These are phyloP conservation scores for Drosophila anceps DNA, from an alignment of 2,888 invertebrate species.

Conservation along the genomic window DNA sequence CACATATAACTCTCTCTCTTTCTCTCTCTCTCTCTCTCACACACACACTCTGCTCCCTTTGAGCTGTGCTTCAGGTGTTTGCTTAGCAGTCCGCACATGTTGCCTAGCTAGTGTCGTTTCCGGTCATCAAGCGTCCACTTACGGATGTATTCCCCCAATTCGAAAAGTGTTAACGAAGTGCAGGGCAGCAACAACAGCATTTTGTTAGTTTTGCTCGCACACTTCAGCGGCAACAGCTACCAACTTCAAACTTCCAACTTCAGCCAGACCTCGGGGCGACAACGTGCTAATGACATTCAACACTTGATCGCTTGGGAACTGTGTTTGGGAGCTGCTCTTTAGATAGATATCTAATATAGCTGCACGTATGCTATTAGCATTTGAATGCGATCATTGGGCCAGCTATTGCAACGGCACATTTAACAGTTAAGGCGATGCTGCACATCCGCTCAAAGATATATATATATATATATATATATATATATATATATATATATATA, in stretches of 20 bases:
- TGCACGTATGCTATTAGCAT: conserved; percentile 61
- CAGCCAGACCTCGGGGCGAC: conserved; percentile 67
- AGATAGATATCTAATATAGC: conserved; percentile 14
- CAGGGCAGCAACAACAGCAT: conserved; percentile 33
- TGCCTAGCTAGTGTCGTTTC: conserved; percentile 71
- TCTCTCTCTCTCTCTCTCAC: not conserved
- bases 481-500: not conserved
- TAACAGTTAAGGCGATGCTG: conserved; percentile 38
- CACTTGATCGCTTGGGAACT: conserved; percentile 49
- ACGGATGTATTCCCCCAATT: conserved; percentile 61
- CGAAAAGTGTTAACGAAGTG: conserved; percentile 50
- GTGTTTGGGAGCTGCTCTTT: conserved; percentile 1
- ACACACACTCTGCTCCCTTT: not conserved
- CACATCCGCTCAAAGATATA: conserved; percentile 40
- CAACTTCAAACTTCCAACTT: conserved; percentile 19
- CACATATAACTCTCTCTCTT: not conserved
- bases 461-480: conserved; percentile 4
- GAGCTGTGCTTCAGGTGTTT: conserved; percentile 51
- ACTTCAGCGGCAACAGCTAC: conserved; percentile 49
- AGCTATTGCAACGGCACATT: conserved; percentile 52
- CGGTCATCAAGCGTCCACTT: conserved; percentile 78
- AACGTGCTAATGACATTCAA: conserved; percentile 72
- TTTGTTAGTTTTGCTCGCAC: conserved; percentile 64
- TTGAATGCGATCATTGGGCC: conserved; percentile 58
- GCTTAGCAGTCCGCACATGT: conserved; percentile 57